Conservation (phyloP, 2,797 vertebrate species). For the Sternarchorhynchus goeldii region DNA sequence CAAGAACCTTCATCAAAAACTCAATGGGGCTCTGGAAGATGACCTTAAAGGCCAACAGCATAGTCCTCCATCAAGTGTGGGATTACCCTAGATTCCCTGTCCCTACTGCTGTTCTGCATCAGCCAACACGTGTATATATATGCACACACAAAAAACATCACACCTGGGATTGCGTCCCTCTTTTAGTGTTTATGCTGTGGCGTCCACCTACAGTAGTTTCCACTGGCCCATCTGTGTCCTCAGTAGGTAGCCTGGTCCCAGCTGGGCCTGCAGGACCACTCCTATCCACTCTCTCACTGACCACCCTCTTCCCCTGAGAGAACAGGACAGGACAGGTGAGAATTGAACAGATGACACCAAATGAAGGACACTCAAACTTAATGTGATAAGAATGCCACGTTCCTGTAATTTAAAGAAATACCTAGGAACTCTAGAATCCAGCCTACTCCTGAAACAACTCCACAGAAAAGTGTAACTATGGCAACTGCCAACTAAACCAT, state of each 20-base stretch:
- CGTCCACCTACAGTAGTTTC: conserved; percentile 70
- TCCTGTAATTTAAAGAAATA: too few relatives aligned
- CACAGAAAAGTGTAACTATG: not conserved
- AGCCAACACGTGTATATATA: too few relatives aligned
- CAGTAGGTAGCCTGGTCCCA: conserved; percentile 62
- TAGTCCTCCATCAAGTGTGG: too few relatives aligned
- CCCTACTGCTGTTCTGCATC: too few relatives aligned
- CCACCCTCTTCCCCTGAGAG: conserved; percentile 85
- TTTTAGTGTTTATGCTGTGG: conserved; percentile 70
- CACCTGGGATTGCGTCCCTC: conserved; percentile 77
- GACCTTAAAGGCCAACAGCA: too few relatives aligned
- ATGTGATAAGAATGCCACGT: too few relatives aligned
- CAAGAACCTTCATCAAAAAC: too few relatives aligned
- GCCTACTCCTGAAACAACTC: not conserved
- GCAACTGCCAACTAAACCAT: too few relatives aligned
- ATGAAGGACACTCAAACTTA: too few relatives aligned
- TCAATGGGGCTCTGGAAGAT: too few relatives aligned
- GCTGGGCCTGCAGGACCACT: conserved; percentile 55
- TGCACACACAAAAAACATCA: conserved; percentile 23
- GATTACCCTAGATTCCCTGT: too few relatives aligned
- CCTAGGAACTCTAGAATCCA: too few relatives aligned
- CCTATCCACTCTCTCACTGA: conserved; percentile 79
- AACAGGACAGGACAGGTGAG: conserved; percentile 21
- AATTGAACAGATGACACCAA: not conserved
- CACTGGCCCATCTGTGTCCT: conserved; percentile 67